phyloP scores from a whole-genome alignment of 2,888 invertebrate genomes.

The Odontocolon sp. region DNA sequence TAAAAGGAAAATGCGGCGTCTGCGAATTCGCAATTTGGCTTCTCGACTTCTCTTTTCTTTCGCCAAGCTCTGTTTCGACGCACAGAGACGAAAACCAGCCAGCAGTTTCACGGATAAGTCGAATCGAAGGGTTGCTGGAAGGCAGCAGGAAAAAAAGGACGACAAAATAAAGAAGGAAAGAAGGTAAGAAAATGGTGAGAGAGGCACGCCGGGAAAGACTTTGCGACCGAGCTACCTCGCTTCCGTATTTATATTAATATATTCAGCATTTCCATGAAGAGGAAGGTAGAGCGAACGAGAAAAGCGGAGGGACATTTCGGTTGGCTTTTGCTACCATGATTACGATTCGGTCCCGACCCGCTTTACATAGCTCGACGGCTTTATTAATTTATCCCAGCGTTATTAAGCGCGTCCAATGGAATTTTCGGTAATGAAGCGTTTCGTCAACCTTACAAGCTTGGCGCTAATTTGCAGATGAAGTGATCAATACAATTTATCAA shows the following conservation, averaged over 20 bases:
- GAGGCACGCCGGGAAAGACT: conserved; percentile 29
- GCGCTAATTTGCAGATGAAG: not conserved
- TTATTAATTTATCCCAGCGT: conserved; percentile 42
- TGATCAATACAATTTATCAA: not conserved
- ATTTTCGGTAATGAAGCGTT: conserved; percentile 26
- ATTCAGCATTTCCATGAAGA: conserved; percentile 43
- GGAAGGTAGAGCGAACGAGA: no score
- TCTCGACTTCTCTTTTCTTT: conserved; percentile 14
- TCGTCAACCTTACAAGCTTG: not conserved
- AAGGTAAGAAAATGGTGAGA: not conserved
- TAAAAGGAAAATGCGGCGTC: conserved; percentile 34
- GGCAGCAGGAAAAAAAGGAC: not conserved
- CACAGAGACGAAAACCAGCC: conserved; percentile 24
- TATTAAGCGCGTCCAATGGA: conserved; percentile 27
- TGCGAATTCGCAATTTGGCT: conserved; percentile 54
- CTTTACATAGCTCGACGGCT: conserved; percentile 2
- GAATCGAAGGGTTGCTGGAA: conserved; percentile 38
- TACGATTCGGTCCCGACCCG: conserved; percentile 20
- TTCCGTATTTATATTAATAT: conserved; percentile 51
- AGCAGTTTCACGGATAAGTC: conserved; percentile 34
- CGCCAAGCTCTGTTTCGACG: not conserved
- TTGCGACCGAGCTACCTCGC: conserved; percentile 30
- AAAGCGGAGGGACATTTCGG: conserved; percentile 20
- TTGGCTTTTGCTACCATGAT: conserved; percentile 29
- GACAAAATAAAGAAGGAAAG: conserved; percentile 4